Percentiles rank a stretch among this genome's conserved stretches.
phyloP scores from a whole-genome alignment of 1,140 invertebrate genomes.

The Stegodyphus dumicola region DNA sequence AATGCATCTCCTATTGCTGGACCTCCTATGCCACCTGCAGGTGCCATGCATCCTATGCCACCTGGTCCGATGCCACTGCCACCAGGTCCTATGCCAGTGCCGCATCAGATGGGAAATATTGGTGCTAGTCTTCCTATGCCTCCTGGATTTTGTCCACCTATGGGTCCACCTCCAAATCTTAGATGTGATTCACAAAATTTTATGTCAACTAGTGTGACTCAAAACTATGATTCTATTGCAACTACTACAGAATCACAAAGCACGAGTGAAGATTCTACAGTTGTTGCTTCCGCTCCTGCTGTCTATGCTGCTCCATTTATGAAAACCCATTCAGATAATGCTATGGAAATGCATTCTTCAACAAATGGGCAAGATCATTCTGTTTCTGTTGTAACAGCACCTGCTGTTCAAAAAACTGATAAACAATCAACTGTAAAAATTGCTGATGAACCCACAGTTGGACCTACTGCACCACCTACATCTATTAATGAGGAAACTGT shows the following conservation, averaged over 20 bases:
- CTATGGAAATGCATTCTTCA: not conserved
- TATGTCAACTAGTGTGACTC: constrained; percentile 6
- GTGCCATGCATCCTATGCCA: constrained; percentile 42
- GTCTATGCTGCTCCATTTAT: constrained; percentile 59
- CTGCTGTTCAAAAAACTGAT: constrained; percentile 8
- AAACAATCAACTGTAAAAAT: not conserved
- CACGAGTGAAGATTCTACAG: constrained; percentile 24
- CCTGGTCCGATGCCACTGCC: constrained; percentile 1
- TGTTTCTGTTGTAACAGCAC: no score
- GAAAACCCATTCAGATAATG: constrained; percentile 42
- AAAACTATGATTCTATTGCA: not conserved
- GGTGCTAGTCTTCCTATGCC: constrained; percentile 34
- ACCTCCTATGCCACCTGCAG: constrained; percentile 12
- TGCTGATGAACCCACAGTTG: constrained; percentile 11
- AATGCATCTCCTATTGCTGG: not conserved
- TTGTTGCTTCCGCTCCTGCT: constrained; percentile 41
- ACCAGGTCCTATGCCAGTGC: constrained; percentile 7
- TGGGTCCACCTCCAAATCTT: not conserved
- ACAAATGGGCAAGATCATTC: constrained; percentile 17
- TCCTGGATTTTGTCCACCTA: constrained; percentile 37
- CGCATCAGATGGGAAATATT: constrained; percentile 19
- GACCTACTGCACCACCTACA: not conserved
- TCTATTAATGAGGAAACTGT: constrained; percentile 10
- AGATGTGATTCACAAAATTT: not conserved
- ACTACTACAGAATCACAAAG: not conserved